Conservation (phyloP, 2,888 invertebrate genomes). For the Ashinkailepas kermadecensis region DNA sequence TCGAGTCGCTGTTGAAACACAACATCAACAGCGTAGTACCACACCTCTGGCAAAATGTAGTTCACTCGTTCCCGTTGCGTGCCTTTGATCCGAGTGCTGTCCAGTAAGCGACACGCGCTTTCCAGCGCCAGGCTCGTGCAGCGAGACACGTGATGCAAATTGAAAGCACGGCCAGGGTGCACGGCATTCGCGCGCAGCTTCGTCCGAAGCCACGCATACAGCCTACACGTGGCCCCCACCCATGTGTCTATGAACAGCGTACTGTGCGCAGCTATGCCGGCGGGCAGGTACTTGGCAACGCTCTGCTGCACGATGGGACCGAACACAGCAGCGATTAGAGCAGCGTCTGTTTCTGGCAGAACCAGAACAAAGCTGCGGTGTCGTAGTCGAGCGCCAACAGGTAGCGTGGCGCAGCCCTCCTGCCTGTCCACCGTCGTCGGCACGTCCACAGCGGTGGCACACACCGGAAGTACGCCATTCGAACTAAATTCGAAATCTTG, state of each 20-base stretch:
- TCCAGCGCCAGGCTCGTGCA: neutral
- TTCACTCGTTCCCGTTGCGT: neutral
- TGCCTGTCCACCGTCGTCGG: neutral
- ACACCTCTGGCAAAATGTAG: neutral
- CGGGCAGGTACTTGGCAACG: neutral
- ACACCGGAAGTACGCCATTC: neutral
- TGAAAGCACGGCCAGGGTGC: neutral
- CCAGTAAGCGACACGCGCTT: neutral
- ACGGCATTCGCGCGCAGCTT: neutral
- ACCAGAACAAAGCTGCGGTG: neutral
- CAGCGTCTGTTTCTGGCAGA: neutral
- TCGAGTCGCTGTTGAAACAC: neutral
- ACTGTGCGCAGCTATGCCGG: too few species aligned
- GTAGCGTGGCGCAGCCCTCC: neutral
- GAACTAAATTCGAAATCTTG: neutral
- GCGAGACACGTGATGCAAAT: neutral
- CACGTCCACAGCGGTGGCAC: neutral
- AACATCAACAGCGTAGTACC: neutral
- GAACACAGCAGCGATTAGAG: neutral
- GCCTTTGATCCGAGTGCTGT: neutral
- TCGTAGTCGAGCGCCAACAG: neutral
- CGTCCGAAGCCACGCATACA: neutral
- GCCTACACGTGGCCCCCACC: neutral
- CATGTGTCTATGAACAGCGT: neutral
- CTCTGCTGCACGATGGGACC: neutral